These are phyloP conservation scores for Epinotia bilunana DNA, from an alignment of 2,888 invertebrate genomes.

Conservation along the genomic window DNA sequence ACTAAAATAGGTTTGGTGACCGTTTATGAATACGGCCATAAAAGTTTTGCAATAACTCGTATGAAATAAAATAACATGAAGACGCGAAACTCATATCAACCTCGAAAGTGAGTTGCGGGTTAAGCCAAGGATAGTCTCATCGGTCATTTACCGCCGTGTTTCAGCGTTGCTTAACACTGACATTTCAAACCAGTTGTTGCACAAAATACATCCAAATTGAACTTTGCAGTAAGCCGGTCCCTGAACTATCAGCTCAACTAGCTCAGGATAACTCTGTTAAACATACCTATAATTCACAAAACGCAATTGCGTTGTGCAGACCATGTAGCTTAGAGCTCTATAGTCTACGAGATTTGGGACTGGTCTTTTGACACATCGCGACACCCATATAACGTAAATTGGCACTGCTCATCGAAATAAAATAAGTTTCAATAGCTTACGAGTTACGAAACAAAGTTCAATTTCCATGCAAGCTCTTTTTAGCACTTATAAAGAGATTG, in stretches of 20 bases:
- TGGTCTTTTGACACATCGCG: no score
- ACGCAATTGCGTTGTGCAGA: background rate
- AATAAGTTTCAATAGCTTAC: no score
- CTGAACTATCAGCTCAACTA: background rate
- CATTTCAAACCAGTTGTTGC: constrained; percentile 12
- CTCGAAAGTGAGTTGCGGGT: background rate
- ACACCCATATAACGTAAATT: no score
- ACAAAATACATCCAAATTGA: constrained; percentile 14
- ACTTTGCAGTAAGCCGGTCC: constrained; percentile 1
- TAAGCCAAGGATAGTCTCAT: background rate
- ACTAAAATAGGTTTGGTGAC: no score
- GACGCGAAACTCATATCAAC: background rate
- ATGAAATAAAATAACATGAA: background rate
- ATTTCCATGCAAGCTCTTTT: no score
- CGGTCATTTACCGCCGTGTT: constrained; percentile 1
- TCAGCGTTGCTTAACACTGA: constrained; percentile 19
- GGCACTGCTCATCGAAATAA: no score
- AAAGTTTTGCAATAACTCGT: no score
- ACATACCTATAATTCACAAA: background rate
- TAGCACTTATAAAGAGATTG: no score
- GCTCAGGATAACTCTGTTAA: background rate
- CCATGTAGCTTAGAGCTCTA: background rate
- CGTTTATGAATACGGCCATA: no score
- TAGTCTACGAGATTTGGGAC: no score
- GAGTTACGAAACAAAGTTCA: no score